Percentiles rank a stretch among this genome's conserved stretches.
Conservation (phyloP, 2,888 invertebrate species). For the Teleogryllus oceanicus region DNA sequence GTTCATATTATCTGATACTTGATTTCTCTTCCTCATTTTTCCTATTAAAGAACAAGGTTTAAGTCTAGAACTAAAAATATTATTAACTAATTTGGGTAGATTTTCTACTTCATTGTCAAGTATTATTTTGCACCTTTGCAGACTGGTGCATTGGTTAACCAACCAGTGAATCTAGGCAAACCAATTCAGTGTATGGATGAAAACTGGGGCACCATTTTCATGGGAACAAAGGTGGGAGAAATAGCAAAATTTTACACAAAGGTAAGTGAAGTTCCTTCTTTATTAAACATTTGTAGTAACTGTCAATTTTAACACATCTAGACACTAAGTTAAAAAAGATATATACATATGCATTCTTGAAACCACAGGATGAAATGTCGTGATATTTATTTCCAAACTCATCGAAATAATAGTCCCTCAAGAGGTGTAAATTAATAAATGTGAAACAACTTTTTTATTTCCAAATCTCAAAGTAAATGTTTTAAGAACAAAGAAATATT, state of each 20-base stretch:
- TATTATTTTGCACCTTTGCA: conserved; percentile 43
- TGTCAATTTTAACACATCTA: background rate
- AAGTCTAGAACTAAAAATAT: background rate
- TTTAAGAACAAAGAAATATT: too few species aligned
- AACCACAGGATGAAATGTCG: too few species aligned
- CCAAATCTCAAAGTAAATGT: too few species aligned
- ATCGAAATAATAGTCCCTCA: too few species aligned
- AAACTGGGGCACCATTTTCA: conserved; percentile 67
- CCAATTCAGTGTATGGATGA: conserved; percentile 72
- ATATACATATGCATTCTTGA: too few species aligned
- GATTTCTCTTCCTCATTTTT: too few species aligned
- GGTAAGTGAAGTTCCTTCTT: conserved; percentile 48
- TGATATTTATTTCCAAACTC: too few species aligned
- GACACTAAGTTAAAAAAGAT: too few species aligned
- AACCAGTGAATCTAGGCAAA: conserved; percentile 56
- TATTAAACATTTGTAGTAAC: conserved; percentile 12
- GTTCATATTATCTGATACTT: too few species aligned
- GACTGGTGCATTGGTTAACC: conserved; percentile 55
- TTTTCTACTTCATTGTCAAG: background rate
- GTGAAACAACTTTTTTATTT: too few species aligned
- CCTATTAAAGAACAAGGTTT: too few species aligned
- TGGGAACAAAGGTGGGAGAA: conserved; percentile 69
- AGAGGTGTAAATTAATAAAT: too few species aligned
- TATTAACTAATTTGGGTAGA: background rate
- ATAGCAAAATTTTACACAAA: conserved; percentile 65